phyloP scores from a whole-genome alignment of 2,888 invertebrate species.

The Ormyrus thymus region DNA sequence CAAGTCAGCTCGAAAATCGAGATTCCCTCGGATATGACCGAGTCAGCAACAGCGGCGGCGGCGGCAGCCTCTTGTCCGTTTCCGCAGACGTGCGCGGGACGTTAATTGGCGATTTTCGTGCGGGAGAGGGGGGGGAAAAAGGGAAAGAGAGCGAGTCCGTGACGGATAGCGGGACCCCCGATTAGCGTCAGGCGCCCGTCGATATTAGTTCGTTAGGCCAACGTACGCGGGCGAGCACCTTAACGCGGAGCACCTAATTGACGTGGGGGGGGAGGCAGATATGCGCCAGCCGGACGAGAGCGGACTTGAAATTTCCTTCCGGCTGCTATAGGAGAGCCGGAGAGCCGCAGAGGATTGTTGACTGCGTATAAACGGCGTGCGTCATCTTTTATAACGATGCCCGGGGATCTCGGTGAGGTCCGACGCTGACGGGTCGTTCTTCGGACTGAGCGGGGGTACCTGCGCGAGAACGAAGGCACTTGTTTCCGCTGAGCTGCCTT shows the following conservation, averaged over 20 bases:
- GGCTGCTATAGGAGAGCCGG: no score
- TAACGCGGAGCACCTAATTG: constrained; percentile 25
- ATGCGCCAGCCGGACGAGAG: no score
- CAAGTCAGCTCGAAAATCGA: constrained; percentile 29
- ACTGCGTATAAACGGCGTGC: neutral
- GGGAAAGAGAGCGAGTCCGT: constrained; percentile 23
- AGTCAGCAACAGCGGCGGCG: constrained; percentile 36
- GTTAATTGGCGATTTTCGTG: constrained; percentile 56
- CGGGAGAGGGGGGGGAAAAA: neutral
- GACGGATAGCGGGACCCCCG: constrained; percentile 60
- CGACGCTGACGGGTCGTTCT: neutral
- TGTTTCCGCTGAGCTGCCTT: no score
- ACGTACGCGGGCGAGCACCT: neutral
- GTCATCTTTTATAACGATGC: constrained; percentile 40
- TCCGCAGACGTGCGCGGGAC: constrained; percentile 34
- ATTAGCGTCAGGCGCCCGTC: constrained; percentile 61
- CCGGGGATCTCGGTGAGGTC: neutral
- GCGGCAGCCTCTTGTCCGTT: constrained; percentile 19
- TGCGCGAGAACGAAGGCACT: no score
- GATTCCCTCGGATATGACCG: constrained; percentile 46
- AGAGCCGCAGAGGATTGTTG: no score
- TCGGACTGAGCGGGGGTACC: no score
- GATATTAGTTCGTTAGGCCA: constrained; percentile 64
- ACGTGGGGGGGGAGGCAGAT: neutral
- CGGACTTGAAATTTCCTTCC: no score